Conservation (phyloP, 2,888 invertebrate genomes). For the Chloroclysta siterata region DNA sequence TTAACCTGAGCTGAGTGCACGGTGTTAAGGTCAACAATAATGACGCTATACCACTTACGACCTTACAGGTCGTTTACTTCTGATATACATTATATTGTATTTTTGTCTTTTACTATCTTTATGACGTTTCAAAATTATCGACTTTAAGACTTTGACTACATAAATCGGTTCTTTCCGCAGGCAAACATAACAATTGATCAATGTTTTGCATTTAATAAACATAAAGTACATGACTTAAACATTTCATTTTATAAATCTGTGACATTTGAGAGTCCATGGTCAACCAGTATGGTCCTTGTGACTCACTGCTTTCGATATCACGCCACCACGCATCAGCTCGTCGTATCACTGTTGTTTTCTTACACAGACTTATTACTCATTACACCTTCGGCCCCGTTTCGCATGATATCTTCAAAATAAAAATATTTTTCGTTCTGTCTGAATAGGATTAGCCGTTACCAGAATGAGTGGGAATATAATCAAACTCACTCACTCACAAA, state of each 20-base stretch:
- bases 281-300: conserved; percentile 42
- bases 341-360: no score
- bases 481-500: no score
- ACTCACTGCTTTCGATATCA: not conserved
- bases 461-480: no score
- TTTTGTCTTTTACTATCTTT: no score
- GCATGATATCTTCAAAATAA: no score
- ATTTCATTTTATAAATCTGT: conserved; percentile 37
- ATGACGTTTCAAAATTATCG: no score
- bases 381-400: no score
- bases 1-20: conserved; percentile 11
- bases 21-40: conserved; percentile 19
- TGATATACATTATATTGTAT: not conserved
- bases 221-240: conserved; percentile 5
- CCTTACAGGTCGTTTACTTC: conserved; percentile 4
- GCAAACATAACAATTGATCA: conserved; percentile 9
- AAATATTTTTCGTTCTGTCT: no score
- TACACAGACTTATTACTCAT: no score
- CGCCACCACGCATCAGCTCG: no score
- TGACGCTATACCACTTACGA: not conserved
- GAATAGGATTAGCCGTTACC: no score
- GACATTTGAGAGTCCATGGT: conserved; percentile 60
- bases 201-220: conserved; percentile 14
- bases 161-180: not conserved
- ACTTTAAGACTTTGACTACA: not conserved